Evolutionary conservation across 2,113 vertebrate genomes (phyloP).

Genomic region (Calypte anna): DNA sequence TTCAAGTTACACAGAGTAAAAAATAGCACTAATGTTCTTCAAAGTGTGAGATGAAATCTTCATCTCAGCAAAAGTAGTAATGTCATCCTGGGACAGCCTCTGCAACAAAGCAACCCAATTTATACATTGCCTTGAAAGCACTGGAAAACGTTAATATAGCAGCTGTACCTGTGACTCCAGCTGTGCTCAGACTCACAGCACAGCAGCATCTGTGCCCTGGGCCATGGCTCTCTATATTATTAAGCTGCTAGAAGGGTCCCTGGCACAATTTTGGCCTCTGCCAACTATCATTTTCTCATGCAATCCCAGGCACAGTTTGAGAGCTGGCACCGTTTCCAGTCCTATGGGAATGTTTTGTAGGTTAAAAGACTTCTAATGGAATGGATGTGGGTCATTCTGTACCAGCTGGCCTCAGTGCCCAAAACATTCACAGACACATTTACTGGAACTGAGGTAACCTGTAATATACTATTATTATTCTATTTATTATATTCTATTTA

Average conservation of each 20-base stretch:
- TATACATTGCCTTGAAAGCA: not conserved
- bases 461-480: not conserved
- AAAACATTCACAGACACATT: not conserved
- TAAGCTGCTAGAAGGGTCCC: not conserved
- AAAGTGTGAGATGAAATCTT: not conserved
- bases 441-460: not conserved
- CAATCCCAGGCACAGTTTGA: slow-evolving; percentile 32
- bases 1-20: not conserved
- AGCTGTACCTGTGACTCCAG: not conserved
- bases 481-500: no score
- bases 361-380: slow-evolving; percentile 31
- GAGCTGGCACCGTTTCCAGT: not conserved
- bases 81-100: not conserved
- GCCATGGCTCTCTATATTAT: not conserved
- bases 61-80: not conserved
- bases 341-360: slow-evolving; percentile 45
- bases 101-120: not conserved
- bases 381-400: slow-evolving; percentile 34
- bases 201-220: not conserved
- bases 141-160: not conserved
- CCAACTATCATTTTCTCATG: not conserved
- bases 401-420: not conserved
- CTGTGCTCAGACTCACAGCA: not conserved
- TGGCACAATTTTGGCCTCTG: not conserved
- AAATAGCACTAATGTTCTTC: not conserved